Percentiles rank a stretch among this genome's conserved stretches.
Conservation (phyloP, 92 coral and sea anemone species). For the Actinostola sp. region DNA sequence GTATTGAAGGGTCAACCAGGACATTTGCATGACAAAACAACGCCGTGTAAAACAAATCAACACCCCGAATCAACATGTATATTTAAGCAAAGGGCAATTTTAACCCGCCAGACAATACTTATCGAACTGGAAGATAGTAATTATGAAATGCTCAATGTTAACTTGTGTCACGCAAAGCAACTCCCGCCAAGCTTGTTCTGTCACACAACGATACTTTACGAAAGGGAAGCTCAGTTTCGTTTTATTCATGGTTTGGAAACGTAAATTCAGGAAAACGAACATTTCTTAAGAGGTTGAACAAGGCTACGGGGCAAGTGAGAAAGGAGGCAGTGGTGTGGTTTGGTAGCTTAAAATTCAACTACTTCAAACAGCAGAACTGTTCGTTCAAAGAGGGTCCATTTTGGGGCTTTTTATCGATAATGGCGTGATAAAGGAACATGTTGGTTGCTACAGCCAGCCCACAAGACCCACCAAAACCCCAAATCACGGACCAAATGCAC, state of each 20-base stretch:
- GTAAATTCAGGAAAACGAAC: too few relatives aligned
- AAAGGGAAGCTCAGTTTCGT: too few relatives aligned
- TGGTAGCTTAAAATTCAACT: conserved; percentile 4
- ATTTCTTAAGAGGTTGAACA: too few relatives aligned
- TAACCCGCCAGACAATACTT: not conserved
- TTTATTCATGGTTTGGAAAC: too few relatives aligned
- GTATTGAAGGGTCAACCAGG: too few relatives aligned
- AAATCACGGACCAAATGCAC: conserved; percentile 22
- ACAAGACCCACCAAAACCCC: conserved; percentile 26
- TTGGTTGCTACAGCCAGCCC: conserved; percentile 23
- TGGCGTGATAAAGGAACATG: conserved; percentile 14
- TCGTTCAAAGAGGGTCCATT: conserved; percentile 15
- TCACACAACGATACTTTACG: too few relatives aligned
- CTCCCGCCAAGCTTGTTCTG: not conserved
- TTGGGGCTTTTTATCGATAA: conserved; percentile 16
- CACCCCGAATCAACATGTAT: not conserved
- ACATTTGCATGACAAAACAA: not conserved
- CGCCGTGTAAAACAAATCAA: not conserved
- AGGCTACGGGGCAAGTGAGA: too few relatives aligned
- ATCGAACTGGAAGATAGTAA: not conserved
- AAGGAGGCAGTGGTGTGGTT: conserved; percentile 12
- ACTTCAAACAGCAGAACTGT: conserved; percentile 16
- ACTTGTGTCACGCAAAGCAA: not conserved
- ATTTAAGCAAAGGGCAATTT: not conserved
- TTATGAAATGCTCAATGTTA: not conserved